phyloP scores from a whole-genome alignment of 2,888 invertebrate species.

The Drosophila peninsularis region DNA sequence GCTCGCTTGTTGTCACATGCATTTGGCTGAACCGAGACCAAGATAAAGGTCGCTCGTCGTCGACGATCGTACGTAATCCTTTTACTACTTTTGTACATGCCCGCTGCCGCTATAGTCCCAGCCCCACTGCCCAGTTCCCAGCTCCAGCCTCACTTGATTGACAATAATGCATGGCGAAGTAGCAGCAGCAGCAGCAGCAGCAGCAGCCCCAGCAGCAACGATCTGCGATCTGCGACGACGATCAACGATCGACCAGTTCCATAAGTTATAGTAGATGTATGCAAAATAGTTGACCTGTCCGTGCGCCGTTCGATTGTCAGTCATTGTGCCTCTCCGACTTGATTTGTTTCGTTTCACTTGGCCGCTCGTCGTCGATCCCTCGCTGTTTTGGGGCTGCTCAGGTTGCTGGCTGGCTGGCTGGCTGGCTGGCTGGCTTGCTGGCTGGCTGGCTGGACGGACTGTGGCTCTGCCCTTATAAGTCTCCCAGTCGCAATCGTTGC shows the following conservation, averaged over 20 bases:
- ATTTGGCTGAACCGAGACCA: constrained; percentile 53
- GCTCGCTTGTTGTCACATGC: constrained; percentile 79
- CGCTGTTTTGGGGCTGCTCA: constrained; percentile 41
- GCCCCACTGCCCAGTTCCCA: constrained; percentile 24
- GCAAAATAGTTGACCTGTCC: constrained; percentile 84
- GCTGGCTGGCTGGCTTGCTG: not conserved
- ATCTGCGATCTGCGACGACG: constrained; percentile 67
- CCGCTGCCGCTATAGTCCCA: constrained; percentile 29
- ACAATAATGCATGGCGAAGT: constrained; percentile 81
- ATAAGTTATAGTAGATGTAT: constrained; percentile 82
- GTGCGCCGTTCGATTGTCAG: constrained; percentile 78
- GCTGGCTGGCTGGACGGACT: constrained; percentile 8
- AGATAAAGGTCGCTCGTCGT: constrained; percentile 73
- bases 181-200: constrained; percentile 47
- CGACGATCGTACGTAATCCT: constrained; percentile 70
- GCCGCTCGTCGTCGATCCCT: constrained; percentile 60
- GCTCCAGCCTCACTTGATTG: constrained; percentile 71
- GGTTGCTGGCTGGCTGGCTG: constrained; percentile 36
- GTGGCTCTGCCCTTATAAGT: constrained; percentile 72
- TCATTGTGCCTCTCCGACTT: constrained; percentile 77
- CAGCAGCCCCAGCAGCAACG: constrained; percentile 38
- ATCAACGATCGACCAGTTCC: constrained; percentile 75
- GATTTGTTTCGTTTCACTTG: constrained; percentile 80
- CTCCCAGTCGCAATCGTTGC: constrained; percentile 61
- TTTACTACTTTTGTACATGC: constrained; percentile 68